These are phyloP conservation scores for Tamandua tetradactyla DNA, from an alignment of 2,797 vertebrate species.

Conservation along the genomic window DNA sequence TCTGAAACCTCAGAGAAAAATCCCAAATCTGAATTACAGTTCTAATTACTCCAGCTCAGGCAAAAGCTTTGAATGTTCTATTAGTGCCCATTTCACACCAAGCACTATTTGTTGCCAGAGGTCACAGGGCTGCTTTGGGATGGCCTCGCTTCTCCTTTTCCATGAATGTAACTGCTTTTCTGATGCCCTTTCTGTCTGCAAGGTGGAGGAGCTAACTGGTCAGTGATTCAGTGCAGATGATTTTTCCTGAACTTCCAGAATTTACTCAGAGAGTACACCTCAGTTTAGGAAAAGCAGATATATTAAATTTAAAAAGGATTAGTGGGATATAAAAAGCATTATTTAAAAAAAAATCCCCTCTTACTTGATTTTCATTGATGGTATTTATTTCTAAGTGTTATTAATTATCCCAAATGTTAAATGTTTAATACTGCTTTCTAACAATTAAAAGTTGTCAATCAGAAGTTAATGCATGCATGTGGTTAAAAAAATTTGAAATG, in stretches of 20 bases:
- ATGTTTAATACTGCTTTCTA: constrained; percentile 25
- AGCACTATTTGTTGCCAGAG: constrained; percentile 32
- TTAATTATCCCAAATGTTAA: neutral
- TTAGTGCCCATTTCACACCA: neutral
- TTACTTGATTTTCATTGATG: constrained; percentile 40
- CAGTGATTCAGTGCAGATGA: constrained; percentile 35
- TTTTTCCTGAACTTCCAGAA: constrained; percentile 27
- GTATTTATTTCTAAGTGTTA: constrained; percentile 37
- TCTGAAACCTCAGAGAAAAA: constrained; percentile 75
- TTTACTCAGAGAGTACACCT: neutral
- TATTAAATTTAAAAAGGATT: constrained; percentile 29
- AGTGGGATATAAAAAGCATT: neutral
- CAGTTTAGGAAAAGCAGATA: constrained; percentile 1
- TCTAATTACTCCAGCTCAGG: constrained; percentile 66
- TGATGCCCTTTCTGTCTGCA: neutral
- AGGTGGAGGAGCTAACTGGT: neutral
- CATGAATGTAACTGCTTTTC: neutral
- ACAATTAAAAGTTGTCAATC: neutral
- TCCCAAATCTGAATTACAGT: constrained; percentile 68
- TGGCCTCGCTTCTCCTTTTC: neutral
- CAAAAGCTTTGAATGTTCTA: constrained; percentile 30
- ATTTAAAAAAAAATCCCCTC: constrained; percentile 21
- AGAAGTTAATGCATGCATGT: neutral
- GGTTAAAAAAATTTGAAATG: neutral
- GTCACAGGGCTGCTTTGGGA: neutral